phyloP scores from a whole-genome alignment of 2,113 vertebrate species.

The human (Homo sapiens) region GRCh38 chrX:43331001-43331500 shows the following conservation, averaged over 20 bases:
- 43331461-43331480: not conserved
- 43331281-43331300: conserved; percentile 5
- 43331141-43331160: not conserved
- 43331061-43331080: not conserved
- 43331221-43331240: not conserved
- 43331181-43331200: not conserved
- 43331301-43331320: not conserved
- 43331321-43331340: not conserved
- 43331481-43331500: not conserved
- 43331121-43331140: not conserved
- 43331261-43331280: not conserved
- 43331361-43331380: not conserved
- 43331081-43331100: not conserved
- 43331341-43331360: not conserved
- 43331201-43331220: not conserved
- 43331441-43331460: conserved; percentile 12
- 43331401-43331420: not conserved
- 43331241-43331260: not conserved
- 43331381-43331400: not conserved
- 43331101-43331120: not conserved
- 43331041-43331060: not conserved
- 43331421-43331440: not conserved
- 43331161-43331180: not conserved
- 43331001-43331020: not conserved
- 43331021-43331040: not conserved